Evolutionary conservation across 2,888 invertebrate genomes (phyloP).

Genomic region (Tupiocoris notatus): DNA sequence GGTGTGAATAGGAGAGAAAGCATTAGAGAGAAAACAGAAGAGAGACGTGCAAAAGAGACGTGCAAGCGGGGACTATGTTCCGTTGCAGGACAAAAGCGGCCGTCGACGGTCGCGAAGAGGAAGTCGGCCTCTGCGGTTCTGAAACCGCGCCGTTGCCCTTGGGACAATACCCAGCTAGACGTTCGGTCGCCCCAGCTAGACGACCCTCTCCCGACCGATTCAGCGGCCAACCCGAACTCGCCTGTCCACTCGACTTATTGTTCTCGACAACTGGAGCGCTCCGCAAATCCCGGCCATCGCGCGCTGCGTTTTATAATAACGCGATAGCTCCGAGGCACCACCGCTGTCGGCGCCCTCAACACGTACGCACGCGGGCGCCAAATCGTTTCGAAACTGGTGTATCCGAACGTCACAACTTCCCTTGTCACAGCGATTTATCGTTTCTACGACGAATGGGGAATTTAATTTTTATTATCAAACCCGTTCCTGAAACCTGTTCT

Average conservation of each 20-base stretch:
- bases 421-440: no score
- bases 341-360: no score
- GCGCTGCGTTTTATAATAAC: no score
- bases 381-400: no score
- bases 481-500: no score
- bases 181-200: background rate
- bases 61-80: background rate
- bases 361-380: no score
- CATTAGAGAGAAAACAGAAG: conserved; percentile 26
- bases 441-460: no score
- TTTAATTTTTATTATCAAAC: no score
- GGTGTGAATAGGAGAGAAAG: conserved; percentile 31
- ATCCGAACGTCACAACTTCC: no score
- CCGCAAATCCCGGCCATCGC: conserved; percentile 16
- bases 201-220: conserved; percentile 2
- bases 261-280: conserved; percentile 34
- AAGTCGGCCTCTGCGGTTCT: background rate
- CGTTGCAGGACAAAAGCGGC: background rate
- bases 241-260: conserved; percentile 36
- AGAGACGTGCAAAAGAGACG: background rate
- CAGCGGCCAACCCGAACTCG: background rate
- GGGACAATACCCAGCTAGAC: background rate
- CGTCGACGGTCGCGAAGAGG: background rate
- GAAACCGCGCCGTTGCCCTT: background rate
- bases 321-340: no score